A percentile compares a stretch with the other conserved stretches of the same genome.
Evolutionary conservation across 1,140 invertebrate genomes (phyloP).

Genomic region (Diprion similis): DNA sequence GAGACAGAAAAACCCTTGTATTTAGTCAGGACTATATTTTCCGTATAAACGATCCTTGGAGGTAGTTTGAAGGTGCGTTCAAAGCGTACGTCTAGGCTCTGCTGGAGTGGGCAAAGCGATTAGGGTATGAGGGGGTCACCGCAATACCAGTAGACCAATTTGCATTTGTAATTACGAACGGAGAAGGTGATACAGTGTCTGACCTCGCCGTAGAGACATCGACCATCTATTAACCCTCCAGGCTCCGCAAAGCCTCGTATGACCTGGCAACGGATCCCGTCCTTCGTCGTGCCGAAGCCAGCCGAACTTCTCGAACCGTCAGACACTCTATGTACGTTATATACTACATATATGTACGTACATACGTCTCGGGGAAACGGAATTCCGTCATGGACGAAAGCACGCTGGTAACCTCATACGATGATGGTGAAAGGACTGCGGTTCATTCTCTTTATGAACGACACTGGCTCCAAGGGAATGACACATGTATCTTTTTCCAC

Average conservation of each 20-base stretch:
- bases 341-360: too few relatives aligned
- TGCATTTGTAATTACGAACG: conserved; percentile 54
- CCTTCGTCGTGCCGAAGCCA: not conserved
- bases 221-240: conserved; percentile 52
- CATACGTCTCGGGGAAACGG: too few relatives aligned
- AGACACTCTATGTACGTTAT: not conserved
- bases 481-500: too few relatives aligned
- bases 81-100: not conserved
- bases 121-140: not conserved
- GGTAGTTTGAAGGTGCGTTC: not conserved
- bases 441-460: too few relatives aligned
- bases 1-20: not conserved
- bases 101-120: not conserved
- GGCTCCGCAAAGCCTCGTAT: conserved; percentile 22
- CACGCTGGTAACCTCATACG: too few relatives aligned
- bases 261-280: not conserved
- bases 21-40: not conserved
- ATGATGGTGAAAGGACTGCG: too few relatives aligned
- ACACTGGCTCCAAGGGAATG: too few relatives aligned
- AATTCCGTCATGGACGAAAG: too few relatives aligned
- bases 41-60: not conserved
- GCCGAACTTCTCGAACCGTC: conserved; percentile 4
- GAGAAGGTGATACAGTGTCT: conserved; percentile 52
- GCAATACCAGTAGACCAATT: conserved; percentile 38
- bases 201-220: conserved; percentile 46